A percentile compares a stretch with the other conserved stretches of the same genome.
Evolutionary conservation across 2,797 vertebrate species (phyloP).

Genomic region (Hyperoplus lanceolatus): DNA sequence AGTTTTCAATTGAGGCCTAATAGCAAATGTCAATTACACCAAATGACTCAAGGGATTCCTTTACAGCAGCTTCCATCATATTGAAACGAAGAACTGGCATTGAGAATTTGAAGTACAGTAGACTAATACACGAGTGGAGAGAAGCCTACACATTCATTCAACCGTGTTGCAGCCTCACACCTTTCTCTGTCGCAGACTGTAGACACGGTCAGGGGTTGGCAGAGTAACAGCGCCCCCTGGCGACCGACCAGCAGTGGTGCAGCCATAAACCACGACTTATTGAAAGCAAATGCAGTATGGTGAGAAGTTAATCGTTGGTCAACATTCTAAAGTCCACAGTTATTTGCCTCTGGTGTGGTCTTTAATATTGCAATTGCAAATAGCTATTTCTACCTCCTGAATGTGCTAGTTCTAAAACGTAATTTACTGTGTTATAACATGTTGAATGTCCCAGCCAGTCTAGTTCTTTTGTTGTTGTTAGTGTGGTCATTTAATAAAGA

Average conservation of each 20-base stretch:
- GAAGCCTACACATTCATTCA: background rate
- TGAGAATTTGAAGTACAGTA: background rate
- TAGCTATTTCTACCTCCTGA: too few species aligned
- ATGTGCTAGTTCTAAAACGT: too few species aligned
- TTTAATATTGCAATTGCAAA: too few species aligned
- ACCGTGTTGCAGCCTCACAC: background rate
- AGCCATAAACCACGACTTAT: background rate
- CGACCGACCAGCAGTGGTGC: constrained; percentile 12
- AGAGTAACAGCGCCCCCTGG: constrained; percentile 26
- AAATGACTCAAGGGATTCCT: background rate
- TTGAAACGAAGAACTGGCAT: background rate
- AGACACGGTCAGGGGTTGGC: background rate
- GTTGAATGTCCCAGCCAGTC: too few species aligned
- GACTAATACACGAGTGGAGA: background rate
- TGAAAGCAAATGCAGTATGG: too few species aligned
- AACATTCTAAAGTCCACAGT: too few species aligned
- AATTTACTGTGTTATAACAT: too few species aligned
- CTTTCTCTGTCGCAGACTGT: background rate
- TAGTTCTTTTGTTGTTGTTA: too few species aligned
- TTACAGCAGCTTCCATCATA: background rate
- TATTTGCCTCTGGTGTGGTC: too few species aligned
- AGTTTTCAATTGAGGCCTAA: background rate
- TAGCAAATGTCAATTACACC: background rate
- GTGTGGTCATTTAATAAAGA: too few species aligned
- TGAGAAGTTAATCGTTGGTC: too few species aligned